Base-by-base conservation (phyloP, 2,888 invertebrate genomes). In the Tetranychus truncatus region DNA sequence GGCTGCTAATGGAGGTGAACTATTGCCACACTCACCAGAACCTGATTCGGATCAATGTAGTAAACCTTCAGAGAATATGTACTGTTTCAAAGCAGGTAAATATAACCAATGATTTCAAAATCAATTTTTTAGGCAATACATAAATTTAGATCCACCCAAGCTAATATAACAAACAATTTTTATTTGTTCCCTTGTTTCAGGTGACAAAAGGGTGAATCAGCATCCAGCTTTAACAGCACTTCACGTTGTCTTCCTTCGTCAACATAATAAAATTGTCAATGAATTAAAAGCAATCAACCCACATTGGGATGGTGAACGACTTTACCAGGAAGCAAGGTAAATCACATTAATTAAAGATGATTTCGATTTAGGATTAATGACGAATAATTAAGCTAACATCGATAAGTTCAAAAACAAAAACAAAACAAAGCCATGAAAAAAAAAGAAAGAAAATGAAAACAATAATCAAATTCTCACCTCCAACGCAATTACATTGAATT, bases 251-350 rank as follows among this genome's bases (percentile, higher is more conserved):
- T 78, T 77, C 55, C 20, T 79, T 3, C 74, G 79, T 11, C 78
- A 79, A 74, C 79, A 79, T 75, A 79, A 79, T 77, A 74, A 76
- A 11, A 71, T 78, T 66, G 78, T 78, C 3, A 75, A 76, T 71
- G 77, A 69, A 11, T 66, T 79, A 4, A 77, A 77, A 71, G 65
- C 21, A 11, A 24, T 81, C 21, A 83, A 83, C 76, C 77, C 80
- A 1, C 78, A 79, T 44, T 82, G 82, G 82, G 76, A 80, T 20
- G 83, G 82, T 71, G 84, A 84, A 76, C 78, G 78, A 9, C 73
- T 82, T 3, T 82, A 80, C 77, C 81, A 81, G 78, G 84, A 84
- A 78, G 81, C 83, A 1, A 79, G 78, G 79, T 79, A 66, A 73
- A 73, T 34, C 34, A 34, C 34, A 34, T 34, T 34, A 34, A 34